Evolutionary conservation across 2,888 invertebrate species (phyloP).

Genomic region (Heliconius erato): DNA sequence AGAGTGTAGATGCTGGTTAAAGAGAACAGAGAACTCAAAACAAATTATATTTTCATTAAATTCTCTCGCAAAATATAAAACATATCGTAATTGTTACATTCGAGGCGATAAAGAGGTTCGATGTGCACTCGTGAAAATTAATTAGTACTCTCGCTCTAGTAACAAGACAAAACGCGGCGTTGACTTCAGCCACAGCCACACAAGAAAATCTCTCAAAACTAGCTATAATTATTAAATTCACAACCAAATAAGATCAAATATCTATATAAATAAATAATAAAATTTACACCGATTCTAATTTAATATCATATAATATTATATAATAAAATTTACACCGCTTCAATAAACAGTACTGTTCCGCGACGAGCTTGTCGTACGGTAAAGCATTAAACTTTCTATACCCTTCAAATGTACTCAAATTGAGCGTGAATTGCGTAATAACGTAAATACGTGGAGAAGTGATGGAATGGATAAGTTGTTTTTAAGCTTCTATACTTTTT

Average conservation of each 20-base stretch:
- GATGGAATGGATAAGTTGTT: no score
- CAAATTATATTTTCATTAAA: no score
- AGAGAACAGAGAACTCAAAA: no score
- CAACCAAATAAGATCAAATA: neutral
- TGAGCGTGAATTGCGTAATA: constrained; percentile 52
- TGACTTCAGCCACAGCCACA: neutral
- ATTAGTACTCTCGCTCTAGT: neutral
- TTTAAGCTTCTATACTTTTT: no score
- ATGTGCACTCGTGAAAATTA: neutral
- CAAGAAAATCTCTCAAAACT: no score
- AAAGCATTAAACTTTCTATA: constrained; percentile 51
- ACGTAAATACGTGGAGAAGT: constrained; percentile 34
- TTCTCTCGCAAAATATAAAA: no score
- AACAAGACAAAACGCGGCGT: neutral
- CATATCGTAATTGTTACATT: no score
- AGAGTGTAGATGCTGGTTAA: no score
- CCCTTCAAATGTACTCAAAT: constrained; percentile 51
- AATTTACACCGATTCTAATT: constrained; percentile 25
- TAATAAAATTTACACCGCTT: constrained; percentile 23
- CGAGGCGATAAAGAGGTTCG: no score
- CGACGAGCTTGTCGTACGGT: constrained; percentile 34
- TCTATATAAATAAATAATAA: neutral
- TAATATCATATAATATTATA: no score
- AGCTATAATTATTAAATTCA: neutral
- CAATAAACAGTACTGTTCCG: constrained; percentile 38